Conservation (phyloP, 2,797 vertebrate species). For the Antennarius maculatus region DNA sequence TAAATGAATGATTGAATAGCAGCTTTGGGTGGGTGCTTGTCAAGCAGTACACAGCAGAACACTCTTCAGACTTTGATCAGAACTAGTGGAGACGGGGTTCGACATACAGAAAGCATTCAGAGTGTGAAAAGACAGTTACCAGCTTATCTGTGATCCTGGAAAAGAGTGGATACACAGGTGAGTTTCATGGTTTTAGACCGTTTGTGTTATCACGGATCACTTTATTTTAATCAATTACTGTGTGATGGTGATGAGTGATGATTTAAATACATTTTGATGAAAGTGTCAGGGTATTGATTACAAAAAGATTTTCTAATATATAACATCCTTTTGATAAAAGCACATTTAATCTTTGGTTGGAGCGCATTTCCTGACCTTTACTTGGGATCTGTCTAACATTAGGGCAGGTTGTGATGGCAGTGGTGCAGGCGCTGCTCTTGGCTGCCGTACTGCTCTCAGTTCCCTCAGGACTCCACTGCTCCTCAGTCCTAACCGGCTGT, state of each 20-base stretch:
- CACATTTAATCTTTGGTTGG: neutral
- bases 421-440: conserved; percentile 29
- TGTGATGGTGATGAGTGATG: neutral
- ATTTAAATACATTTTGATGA: neutral
- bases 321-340: neutral
- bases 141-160: conserved; percentile 23
- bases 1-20: conserved; percentile 54
- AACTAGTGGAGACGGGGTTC: conserved; percentile 31
- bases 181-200: conserved; percentile 19
- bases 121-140: conserved; percentile 39
- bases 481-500: conserved; percentile 56
- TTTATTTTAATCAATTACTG: neutral
- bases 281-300: neutral
- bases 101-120: neutral
- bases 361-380: neutral
- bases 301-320: neutral
- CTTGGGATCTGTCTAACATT: neutral
- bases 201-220: neutral
- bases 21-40: conserved; percentile 42
- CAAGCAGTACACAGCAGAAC: conserved; percentile 44
- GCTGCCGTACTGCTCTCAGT: conserved; percentile 64
- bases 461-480: conserved; percentile 40
- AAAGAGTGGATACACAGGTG: conserved; percentile 44
- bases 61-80: conserved; percentile 81
- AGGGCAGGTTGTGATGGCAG: conserved; percentile 69